These are phyloP conservation scores for Theropithecus gelada DNA, from an alignment of 2,113 vertebrate genomes.

Conservation along the genomic window DNA sequence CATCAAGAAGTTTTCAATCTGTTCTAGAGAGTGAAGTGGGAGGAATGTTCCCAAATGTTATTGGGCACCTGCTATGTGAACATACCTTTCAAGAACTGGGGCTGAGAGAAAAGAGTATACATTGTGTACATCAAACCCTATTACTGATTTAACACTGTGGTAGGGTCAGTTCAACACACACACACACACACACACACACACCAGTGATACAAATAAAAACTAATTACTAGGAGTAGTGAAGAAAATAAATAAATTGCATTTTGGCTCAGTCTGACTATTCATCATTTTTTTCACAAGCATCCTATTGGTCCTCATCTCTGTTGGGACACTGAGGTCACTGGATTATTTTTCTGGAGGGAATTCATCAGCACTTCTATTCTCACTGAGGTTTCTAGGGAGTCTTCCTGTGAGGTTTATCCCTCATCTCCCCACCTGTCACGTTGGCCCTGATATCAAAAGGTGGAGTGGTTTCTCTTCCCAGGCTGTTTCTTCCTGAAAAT, in stretches of 20 bases:
- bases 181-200: neutral
- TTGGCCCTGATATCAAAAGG: neutral
- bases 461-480: neutral
- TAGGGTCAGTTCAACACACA: neutral
- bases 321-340: neutral
- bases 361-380: neutral
- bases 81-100: neutral
- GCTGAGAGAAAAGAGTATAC: neutral
- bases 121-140: neutral
- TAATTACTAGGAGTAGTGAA: neutral
- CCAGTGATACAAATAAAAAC: neutral
- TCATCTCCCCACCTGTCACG: neutral
- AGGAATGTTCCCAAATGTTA: neutral
- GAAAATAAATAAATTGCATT: neutral
- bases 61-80: neutral
- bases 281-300: neutral
- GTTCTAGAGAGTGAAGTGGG: neutral
- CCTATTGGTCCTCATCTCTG: neutral
- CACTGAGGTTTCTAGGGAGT: neutral
- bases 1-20: conserved; percentile 1
- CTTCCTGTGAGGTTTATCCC: neutral
- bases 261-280: neutral
- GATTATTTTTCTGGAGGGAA: neutral
- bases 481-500: neutral
- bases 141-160: neutral